A percentile compares a stretch with the other conserved stretches of the same genome.
Evolutionary conservation across 1,140 invertebrate species (phyloP).

Genomic region (Drosophila biarmipes): DNA sequence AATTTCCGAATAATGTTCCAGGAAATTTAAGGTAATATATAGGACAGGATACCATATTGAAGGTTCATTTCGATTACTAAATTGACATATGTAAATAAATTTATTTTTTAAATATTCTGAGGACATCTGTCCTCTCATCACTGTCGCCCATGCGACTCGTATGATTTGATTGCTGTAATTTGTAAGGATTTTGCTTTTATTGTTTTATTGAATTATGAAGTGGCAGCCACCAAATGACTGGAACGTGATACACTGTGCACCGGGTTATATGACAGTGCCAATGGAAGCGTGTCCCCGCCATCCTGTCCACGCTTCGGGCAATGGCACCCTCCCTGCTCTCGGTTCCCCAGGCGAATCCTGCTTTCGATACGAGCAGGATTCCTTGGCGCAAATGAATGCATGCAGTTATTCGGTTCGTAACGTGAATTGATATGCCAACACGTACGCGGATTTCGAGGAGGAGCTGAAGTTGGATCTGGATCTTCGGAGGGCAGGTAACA

Average conservation of each 20-base stretch:
- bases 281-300: conserved; percentile 29
- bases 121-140: not conserved
- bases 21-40: too few relatives aligned
- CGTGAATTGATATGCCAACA: conserved; percentile 61
- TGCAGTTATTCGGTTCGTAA: conserved; percentile 49
- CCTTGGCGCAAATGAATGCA: conserved; percentile 57
- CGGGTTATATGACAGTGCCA: conserved; percentile 22
- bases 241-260: conserved; percentile 68
- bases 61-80: too few relatives aligned
- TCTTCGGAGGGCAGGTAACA: conserved; percentile 29
- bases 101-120: not conserved
- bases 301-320: conserved; percentile 12
- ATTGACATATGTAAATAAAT: not conserved
- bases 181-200: conserved; percentile 81
- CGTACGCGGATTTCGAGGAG: conserved; percentile 28
- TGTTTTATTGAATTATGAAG: conserved; percentile 84
- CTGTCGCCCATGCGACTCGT: conserved; percentile 16
- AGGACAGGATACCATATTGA: too few relatives aligned
- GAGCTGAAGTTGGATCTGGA: not conserved
- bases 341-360: conserved; percentile 7
- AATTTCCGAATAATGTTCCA: too few relatives aligned
- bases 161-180: conserved; percentile 83
- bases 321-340: conserved; percentile 2
- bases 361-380: conserved; percentile 52
- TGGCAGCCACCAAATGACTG: conserved; percentile 71